Evolutionary conservation across 2,888 invertebrate species (phyloP).

Genomic region (Dilophus febrilis): DNA sequence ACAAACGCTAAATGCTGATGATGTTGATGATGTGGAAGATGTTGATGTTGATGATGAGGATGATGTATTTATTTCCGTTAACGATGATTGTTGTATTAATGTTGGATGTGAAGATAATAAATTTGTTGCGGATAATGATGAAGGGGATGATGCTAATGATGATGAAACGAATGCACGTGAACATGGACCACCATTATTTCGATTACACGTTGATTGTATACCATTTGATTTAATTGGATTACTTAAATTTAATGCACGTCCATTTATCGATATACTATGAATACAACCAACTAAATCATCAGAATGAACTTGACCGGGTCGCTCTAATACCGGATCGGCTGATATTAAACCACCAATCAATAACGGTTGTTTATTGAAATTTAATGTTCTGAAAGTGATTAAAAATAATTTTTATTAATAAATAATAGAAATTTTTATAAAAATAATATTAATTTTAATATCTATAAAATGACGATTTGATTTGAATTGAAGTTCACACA

Average conservation of each 20-base stretch:
- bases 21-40: conserved; percentile 17
- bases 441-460: no score
- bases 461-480: no score
- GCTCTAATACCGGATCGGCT: conserved; percentile 72
- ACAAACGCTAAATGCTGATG: conserved; percentile 34
- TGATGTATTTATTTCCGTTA: no score
- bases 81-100: no score
- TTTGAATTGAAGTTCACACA: no score
- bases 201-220: conserved; percentile 58
- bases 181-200: conserved; percentile 50
- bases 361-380: conserved; percentile 77
- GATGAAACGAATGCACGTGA: no score
- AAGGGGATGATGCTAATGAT: no score
- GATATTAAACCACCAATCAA: conserved; percentile 70
- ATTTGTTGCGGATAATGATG: no score
- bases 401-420: no score
- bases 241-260: conserved; percentile 63
- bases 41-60: conserved; percentile 21
- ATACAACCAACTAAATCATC: conserved; percentile 91
- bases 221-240: conserved; percentile 55
- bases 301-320: conserved; percentile 77
- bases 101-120: conserved; percentile 22
- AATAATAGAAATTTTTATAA: no score
- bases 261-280: conserved; percentile 78
- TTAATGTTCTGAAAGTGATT: conserved; percentile 71